A percentile compares a stretch with the other conserved stretches of the same genome.
Conservation (phyloP, 53 echinoderm and acorn worm genomes). For the Temnopleurus reevesii region DNA sequence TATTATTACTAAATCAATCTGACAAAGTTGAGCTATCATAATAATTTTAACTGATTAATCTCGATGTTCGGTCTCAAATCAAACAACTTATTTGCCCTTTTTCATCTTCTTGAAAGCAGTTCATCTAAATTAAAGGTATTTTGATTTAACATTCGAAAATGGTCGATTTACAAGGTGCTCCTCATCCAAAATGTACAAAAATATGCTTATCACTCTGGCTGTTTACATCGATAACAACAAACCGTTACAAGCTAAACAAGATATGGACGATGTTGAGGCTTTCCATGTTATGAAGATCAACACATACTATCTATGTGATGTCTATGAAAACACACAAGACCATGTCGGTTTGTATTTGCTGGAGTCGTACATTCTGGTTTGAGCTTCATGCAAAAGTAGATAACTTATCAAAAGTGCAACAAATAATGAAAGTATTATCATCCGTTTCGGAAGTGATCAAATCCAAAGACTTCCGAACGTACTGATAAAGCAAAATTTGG, state of each 20-base stretch:
- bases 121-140: too few species aligned
- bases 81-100: too few species aligned
- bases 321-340: background rate
- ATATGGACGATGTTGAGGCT: background rate
- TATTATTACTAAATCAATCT: too few species aligned
- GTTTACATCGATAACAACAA: background rate
- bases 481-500: background rate
- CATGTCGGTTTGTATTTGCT: background rate
- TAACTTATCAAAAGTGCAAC: constrained; percentile 14
- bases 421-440: background rate
- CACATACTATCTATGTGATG: background rate
- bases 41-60: too few species aligned
- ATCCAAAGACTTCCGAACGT: background rate
- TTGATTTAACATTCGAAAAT: too few species aligned
- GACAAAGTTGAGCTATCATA: too few species aligned
- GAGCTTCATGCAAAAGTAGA: background rate
- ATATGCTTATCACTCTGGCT: too few species aligned
- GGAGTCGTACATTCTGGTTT: background rate
- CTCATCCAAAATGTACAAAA: too few species aligned
- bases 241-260: background rate
- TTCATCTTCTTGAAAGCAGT: too few species aligned
- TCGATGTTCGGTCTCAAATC: too few species aligned
- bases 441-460: background rate
- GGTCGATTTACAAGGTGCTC: too few species aligned
- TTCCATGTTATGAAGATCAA: background rate